Conservation (phyloP, 2,888 invertebrate genomes). For the Fragum sueziense region DNA sequence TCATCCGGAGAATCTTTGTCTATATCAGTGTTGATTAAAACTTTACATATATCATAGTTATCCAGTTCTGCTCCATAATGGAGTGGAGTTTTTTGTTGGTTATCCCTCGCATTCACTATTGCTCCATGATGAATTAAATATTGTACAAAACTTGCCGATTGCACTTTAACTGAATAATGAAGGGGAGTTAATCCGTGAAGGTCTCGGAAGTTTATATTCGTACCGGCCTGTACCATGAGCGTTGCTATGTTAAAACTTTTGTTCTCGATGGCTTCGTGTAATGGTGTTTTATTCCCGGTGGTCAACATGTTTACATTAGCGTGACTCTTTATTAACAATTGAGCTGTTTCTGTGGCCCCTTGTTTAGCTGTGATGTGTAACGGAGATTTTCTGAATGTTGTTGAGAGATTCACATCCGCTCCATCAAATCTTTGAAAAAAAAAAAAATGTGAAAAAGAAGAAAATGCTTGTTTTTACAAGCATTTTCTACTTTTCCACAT, state of each 20-base stretch:
- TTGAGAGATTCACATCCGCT: conserved; percentile 75
- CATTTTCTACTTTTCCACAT: conserved; percentile 3
- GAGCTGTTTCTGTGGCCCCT: conserved; percentile 66
- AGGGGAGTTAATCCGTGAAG: conserved; percentile 73
- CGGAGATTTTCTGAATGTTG: conserved; percentile 73
- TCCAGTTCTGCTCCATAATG: conserved; percentile 68
- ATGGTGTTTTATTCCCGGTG: conserved; percentile 69
- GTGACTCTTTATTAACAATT: conserved; percentile 63
- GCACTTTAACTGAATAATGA: conserved; percentile 66
- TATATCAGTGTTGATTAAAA: conserved; percentile 66
- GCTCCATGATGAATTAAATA: conserved; percentile 67
- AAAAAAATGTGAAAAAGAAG: too few relatives aligned
- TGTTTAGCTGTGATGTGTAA: conserved; percentile 70
- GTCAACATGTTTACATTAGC: conserved; percentile 73
- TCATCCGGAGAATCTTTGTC: conserved; percentile 66
- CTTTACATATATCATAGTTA: conserved; percentile 57
- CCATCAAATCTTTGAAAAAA: too few relatives aligned
- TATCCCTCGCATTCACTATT: conserved; percentile 68
- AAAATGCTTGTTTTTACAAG: too few relatives aligned
- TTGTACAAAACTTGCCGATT: conserved; percentile 63
- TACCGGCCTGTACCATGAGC: conserved; percentile 67
- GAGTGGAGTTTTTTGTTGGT: conserved; percentile 69
- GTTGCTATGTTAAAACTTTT: conserved; percentile 63
- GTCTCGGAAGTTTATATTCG: conserved; percentile 71
- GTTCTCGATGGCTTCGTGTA: conserved; percentile 70